Evolutionary conservation across 2,888 invertebrate species (phyloP).

Genomic region (Meghimatium bilineatum): DNA sequence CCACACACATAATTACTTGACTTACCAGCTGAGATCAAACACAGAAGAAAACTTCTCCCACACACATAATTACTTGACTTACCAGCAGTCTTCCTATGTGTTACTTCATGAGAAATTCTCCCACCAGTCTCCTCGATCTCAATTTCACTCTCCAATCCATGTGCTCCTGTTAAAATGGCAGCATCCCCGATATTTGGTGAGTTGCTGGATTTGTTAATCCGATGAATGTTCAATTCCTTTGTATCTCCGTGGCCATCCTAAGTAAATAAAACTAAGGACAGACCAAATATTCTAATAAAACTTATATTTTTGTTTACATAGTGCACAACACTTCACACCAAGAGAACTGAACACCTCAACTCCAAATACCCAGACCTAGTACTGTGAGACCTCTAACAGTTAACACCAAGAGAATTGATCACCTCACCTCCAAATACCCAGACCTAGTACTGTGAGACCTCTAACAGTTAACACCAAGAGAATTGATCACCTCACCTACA

Average conservation of each 20-base stretch:
- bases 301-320: too few relatives aligned
- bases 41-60: neutral
- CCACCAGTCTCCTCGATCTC: constrained; percentile 1
- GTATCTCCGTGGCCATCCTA: constrained; percentile 40
- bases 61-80: neutral
- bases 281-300: too few relatives aligned
- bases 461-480: too few relatives aligned
- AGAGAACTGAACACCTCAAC: too few relatives aligned
- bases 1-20: neutral
- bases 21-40: neutral
- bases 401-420: too few relatives aligned
- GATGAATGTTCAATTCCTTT: constrained; percentile 39
- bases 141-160: neutral
- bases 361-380: too few relatives aligned
- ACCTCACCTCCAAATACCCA: too few relatives aligned
- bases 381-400: too few relatives aligned
- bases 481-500: too few relatives aligned
- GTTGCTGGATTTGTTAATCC: neutral
- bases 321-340: too few relatives aligned
- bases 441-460: too few relatives aligned
- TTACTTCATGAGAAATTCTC: neutral
- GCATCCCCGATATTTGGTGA: constrained; percentile 9
- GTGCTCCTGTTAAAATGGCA: neutral
- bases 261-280: neutral
- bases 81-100: constrained; percentile 18